Evolutionary conservation across 2,888 invertebrate genomes (phyloP), one percentile per base, ranked within the genome.

Genomic region (Pelosia muscerda): DNA sequence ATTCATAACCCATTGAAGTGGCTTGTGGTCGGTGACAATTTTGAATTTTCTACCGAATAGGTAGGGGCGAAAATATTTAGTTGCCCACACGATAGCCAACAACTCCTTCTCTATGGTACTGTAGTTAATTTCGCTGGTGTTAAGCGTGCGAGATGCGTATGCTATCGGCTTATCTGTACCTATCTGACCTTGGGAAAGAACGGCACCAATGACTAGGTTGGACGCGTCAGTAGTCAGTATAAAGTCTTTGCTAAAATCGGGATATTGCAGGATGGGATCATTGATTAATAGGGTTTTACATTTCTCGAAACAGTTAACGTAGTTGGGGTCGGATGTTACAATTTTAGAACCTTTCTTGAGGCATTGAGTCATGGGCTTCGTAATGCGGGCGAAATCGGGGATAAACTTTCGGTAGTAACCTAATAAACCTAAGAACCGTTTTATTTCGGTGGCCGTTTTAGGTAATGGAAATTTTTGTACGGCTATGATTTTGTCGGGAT

Each of bases 1-100:
- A 3, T 63, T 72, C 62, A 76, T 72, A 4, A 74, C 22, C 72
- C 76, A 76, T 23, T 60, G 61, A 8, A 76, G 38, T 0, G 73
- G 76, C 31, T 66, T 65, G 15, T 76, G 73, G 22, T 73, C 72
- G 0, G 72, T 72, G 0, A 73, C 13, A 9, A 76, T 67, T 23
- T 59, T 63, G 54, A 75, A 75, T 53, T 64, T 61, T 0, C 57
- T 54, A 26, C 73, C 72, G 54, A 66, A 76, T 22, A 74, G 13
- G 10, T 72, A 74, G 0, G 73, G 73, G 1, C 75, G 38, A 55
- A 73, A n/a, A 71, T 26, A 1, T 6, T 56, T 56, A 8, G 56
- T 56, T 11, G 56, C 56, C 56, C 26, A 26, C 19, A 56, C 56
- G 1, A 72, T 70, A 0, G 73, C 75, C 1, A 75, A n/a, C 5